phyloP scores from a whole-genome alignment of 2,113 vertebrate genomes.

The Nycticryphes semicollaris region DNA sequence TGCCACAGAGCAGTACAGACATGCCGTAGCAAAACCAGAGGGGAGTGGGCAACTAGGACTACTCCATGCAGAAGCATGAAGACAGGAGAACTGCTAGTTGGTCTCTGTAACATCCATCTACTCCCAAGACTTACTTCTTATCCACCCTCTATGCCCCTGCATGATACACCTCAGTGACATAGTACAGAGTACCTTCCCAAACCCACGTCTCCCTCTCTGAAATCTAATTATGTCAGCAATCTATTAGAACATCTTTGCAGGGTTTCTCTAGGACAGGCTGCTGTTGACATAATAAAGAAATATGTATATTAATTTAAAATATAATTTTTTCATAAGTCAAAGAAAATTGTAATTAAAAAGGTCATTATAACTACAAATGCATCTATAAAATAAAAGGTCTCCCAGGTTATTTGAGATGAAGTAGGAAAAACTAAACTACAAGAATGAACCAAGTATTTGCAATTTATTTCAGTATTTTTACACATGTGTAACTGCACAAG shows the following conservation, averaged over 20 bases:
- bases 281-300: background rate
- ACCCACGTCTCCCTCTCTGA: background rate
- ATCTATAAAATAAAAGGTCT: background rate
- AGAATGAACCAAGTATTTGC: background rate
- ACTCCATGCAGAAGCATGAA: background rate
- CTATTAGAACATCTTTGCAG: background rate
- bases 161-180: background rate
- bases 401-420: background rate
- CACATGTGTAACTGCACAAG: background rate
- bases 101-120: background rate
- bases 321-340: background rate
- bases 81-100: fast-evolving
- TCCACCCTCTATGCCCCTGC: background rate
- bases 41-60: background rate
- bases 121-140: background rate
- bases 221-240: background rate
- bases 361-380: background rate
- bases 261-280: background rate
- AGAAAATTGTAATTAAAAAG: background rate
- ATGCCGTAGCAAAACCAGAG: background rate
- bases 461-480: background rate
- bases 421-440: background rate
- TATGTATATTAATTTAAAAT: background rate
- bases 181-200: background rate
- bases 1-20: background rate